Evolutionary conservation across 2,888 invertebrate genomes (phyloP).

Genomic region (Dendrolimus houi): DNA sequence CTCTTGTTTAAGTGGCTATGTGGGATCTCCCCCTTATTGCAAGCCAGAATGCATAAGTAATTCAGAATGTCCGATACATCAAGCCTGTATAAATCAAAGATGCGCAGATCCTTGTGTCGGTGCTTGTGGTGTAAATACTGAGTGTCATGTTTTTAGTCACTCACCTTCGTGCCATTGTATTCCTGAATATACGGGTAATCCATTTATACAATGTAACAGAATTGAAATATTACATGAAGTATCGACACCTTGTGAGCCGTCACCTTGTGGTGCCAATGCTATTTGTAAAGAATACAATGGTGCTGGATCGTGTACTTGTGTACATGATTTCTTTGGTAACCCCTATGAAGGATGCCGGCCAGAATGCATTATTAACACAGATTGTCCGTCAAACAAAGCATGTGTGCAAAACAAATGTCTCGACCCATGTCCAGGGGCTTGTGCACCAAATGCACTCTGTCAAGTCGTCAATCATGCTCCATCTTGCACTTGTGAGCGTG

Average conservation of each 20-base stretch:
- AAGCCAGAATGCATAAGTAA: slow-evolving; percentile 88
- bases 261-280: slow-evolving; percentile 81
- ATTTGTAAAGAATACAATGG: slow-evolving; percentile 77
- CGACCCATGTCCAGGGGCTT: slow-evolving; percentile 87
- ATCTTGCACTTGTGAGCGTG: slow-evolving; percentile 79
- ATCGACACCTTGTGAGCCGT: slow-evolving; percentile 76
- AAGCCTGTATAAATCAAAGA: slow-evolving; percentile 86
- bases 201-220: slow-evolving; percentile 80
- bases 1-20: slow-evolving; percentile 81
- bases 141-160: slow-evolving; percentile 86
- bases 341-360: slow-evolving; percentile 86
- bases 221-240: slow-evolving; percentile 49
- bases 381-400: slow-evolving; percentile 82
- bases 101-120: slow-evolving; percentile 85
- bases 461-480: slow-evolving; percentile 84
- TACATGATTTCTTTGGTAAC: slow-evolving; percentile 83
- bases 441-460: slow-evolving; percentile 85
- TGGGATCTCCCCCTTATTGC: slow-evolving; percentile 85
- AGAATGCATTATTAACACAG: slow-evolving; percentile 82
- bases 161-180: slow-evolving; percentile 83
- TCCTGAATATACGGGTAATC: slow-evolving; percentile 83
- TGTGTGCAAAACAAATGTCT: slow-evolving; percentile 83
- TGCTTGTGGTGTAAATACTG: slow-evolving; percentile 82
- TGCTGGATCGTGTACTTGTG: slow-evolving; percentile 82
- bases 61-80: slow-evolving; percentile 81